phyloP scores from a whole-genome alignment of 2,113 vertebrate genomes.

The Zonotrichia leucophrys region DNA sequence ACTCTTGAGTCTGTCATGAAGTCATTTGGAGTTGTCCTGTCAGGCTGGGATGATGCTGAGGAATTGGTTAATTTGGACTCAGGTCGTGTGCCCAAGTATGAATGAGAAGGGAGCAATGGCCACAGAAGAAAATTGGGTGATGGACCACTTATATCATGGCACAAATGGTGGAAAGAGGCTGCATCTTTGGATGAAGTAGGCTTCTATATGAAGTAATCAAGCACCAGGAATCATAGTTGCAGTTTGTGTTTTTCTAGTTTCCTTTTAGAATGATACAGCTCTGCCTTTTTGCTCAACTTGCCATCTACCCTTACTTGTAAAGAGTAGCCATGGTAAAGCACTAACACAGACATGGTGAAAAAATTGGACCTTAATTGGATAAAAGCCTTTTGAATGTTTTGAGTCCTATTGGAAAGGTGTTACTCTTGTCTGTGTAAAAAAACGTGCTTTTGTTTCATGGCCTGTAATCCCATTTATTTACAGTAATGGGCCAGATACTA shows the following conservation, averaged over 20 bases:
- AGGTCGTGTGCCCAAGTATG: background rate
- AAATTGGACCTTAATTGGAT: background rate
- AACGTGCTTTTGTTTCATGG: background rate
- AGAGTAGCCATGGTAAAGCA: background rate
- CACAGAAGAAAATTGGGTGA: background rate
- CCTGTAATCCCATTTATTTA: constrained; percentile 17
- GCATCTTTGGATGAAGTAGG: background rate
- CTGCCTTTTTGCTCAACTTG: background rate
- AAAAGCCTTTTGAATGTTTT: background rate
- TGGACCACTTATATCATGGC: accelerated
- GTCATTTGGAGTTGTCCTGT: background rate
- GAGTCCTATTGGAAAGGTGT: background rate
- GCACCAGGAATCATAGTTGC: background rate
- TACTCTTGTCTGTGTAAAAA: background rate
- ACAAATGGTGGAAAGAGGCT: background rate
- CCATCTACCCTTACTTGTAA: background rate
- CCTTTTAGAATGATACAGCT: background rate
- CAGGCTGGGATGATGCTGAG: background rate
- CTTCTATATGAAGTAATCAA: background rate
- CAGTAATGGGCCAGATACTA: background rate
- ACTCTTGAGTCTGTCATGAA: background rate
- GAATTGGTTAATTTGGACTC: background rate
- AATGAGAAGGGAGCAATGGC: background rate
- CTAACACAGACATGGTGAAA: background rate
- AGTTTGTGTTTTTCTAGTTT: background rate